A percentile compares a stretch with the other conserved stretches of the same genome.
Conservation (phyloP, 2,797 vertebrate species). For the Sciurus vulgaris region DNA sequence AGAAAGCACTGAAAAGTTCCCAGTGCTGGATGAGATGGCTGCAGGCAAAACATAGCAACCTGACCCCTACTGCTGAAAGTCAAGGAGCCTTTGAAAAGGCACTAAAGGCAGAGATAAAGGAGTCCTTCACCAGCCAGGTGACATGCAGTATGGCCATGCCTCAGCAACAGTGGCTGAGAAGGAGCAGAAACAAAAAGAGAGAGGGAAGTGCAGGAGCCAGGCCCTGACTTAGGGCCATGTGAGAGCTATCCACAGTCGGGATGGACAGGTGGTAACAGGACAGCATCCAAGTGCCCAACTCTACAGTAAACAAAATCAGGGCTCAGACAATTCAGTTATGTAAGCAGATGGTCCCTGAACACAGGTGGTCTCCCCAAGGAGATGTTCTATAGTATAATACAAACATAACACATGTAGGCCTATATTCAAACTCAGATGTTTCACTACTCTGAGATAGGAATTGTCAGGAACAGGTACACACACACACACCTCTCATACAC, state of each 20-base stretch:
- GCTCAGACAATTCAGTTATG: background rate
- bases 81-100: background rate
- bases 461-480: background rate
- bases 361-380: conserved; percentile 31
- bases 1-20: background rate
- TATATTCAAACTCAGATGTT: background rate
- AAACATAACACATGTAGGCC: background rate
- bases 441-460: background rate
- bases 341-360: background rate
- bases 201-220: background rate
- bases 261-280: background rate
- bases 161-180: background rate
- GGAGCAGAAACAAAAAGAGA: background rate
- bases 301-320: background rate
- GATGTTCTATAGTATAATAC: background rate
- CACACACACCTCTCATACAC: background rate
- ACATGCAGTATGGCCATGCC: background rate
- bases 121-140: background rate
- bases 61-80: background rate
- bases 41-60: background rate
- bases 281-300: background rate
- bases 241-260: background rate
- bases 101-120: background rate
- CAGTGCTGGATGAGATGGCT: background rate
- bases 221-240: background rate